These are phyloP conservation scores for Atherinosoma microstoma DNA, from an alignment of 2,797 vertebrate species.

Conservation along the genomic window DNA sequence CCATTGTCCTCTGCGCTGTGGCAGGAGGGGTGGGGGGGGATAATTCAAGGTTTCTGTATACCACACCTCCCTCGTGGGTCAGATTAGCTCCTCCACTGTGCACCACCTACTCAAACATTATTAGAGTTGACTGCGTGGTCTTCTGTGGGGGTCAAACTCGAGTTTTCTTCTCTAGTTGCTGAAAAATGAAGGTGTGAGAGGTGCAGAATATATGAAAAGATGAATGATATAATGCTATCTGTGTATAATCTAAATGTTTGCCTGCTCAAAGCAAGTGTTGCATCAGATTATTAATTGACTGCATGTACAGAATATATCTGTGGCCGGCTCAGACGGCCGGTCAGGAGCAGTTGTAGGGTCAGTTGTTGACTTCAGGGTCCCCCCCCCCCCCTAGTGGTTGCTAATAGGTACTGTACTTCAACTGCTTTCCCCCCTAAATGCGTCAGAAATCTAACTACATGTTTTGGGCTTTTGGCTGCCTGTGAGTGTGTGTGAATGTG, in stretches of 20 bases:
- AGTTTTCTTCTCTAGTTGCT: conserved; percentile 20
- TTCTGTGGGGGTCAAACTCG: conserved; percentile 18
- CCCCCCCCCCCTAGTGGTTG: conserved; percentile 40
- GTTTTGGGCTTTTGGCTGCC: conserved; percentile 48
- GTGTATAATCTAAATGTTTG: conserved; percentile 80
- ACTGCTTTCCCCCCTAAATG: conserved; percentile 28
- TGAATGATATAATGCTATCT: conserved; percentile 72
- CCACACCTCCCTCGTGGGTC: conserved; percentile 35
- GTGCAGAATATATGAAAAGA: conserved; percentile 50
- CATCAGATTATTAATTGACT: conserved; percentile 69
- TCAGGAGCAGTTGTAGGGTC: conserved; percentile 33
- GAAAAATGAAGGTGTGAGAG: conserved; percentile 35
- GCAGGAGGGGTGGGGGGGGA: conserved; percentile 3
- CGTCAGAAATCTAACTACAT: conserved; percentile 33
- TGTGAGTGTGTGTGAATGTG: conserved; percentile 39
- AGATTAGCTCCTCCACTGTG: conserved; percentile 20
- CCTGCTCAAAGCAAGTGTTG: conserved; percentile 74
- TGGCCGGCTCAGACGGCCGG: conserved; percentile 32
- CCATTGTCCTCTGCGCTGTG: conserved; percentile 4
- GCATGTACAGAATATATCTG: conserved; percentile 73
- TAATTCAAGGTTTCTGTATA: conserved; percentile 51
- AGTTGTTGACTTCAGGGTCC: conserved; percentile 1
- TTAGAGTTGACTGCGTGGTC: conserved; percentile 17
- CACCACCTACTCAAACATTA: conserved; percentile 22
- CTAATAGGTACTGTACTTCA: conserved; percentile 57